A percentile compares a stretch with the other conserved stretches of the same genome.
Conservation (phyloP, 2,113 vertebrate genomes). For the Numida meleagris region DNA sequence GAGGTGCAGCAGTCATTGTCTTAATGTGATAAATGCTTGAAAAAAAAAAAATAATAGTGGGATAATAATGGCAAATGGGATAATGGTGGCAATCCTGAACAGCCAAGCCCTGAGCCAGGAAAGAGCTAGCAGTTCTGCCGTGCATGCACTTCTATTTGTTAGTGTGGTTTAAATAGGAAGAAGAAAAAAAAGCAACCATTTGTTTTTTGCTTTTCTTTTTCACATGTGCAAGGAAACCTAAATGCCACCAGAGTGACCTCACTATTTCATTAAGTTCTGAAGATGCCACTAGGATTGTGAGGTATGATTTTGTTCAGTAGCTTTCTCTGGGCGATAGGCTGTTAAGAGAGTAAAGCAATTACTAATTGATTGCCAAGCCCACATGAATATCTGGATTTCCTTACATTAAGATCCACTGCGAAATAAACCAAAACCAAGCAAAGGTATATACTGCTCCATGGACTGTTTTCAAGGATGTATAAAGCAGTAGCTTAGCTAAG, state of each 20-base stretch:
- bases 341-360: background rate
- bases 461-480: no score
- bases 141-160: rapidly evolving
- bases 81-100: background rate
- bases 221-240: background rate
- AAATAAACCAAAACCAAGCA: background rate
- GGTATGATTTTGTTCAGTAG: background rate
- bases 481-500: background rate
- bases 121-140: background rate
- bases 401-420: no score
- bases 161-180: background rate
- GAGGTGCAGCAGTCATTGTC: background rate
- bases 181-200: background rate
- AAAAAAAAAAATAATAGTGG: background rate
- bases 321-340: background rate
- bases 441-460: background rate
- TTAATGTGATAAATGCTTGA: background rate
- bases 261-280: background rate
- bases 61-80: background rate
- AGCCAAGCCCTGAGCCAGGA: background rate
- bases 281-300: background rate
- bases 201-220: background rate
- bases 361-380: background rate
- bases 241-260: background rate
- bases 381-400: background rate